These are phyloP conservation scores for Calidris pugnax DNA, from an alignment of 2,113 vertebrate species.

Conservation along the genomic window DNA sequence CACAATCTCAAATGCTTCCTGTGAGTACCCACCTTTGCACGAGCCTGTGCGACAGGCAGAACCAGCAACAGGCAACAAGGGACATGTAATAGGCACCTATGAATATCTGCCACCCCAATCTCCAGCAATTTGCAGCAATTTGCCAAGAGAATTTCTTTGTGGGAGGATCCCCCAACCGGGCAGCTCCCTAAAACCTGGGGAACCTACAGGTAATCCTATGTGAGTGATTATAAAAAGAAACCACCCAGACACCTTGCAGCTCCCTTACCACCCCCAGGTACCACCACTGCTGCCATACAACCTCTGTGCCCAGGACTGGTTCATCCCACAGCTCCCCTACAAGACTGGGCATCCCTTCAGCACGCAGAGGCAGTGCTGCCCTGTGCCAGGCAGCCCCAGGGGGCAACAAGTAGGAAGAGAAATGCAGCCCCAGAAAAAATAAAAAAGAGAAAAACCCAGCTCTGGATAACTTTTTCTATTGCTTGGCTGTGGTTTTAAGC, in stretches of 20 bases:
- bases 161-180: fast-evolving
- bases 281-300: neutral
- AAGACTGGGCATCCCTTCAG: neutral
- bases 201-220: neutral
- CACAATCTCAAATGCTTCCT: neutral
- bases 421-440: neutral
- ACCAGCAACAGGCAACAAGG: neutral
- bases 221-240: neutral
- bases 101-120: neutral
- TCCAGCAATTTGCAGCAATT: neutral
- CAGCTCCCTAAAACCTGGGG: neutral
- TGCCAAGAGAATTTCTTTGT: neutral
- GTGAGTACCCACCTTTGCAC: fast-evolving
- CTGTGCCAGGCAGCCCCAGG: neutral
- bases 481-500: neutral
- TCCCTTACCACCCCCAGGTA: neutral
- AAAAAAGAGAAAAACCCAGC: neutral
- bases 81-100: neutral
- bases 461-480: neutral
- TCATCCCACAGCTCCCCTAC: neutral
- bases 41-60: neutral
- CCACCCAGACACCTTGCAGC: neutral
- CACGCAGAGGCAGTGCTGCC: neutral
- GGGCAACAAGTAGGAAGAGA: neutral
- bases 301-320: neutral